These are phyloP conservation scores for Porites lobata DNA, from an alignment of 92 coral and sea anemone species.

Conservation along the genomic window DNA sequence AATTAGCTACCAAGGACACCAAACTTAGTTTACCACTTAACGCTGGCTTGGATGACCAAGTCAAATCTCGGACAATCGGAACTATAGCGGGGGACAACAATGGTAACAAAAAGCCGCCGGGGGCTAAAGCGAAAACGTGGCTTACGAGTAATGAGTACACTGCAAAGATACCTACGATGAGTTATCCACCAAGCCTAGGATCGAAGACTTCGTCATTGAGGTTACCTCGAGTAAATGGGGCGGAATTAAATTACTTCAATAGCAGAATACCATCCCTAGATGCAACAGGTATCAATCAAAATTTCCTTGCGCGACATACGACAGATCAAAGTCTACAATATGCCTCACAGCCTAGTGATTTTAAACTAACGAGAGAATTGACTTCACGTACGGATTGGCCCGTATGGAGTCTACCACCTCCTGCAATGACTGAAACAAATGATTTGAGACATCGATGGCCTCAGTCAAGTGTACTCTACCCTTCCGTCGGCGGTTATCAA, in stretches of 20 bases:
- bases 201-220: conserved; percentile 6
- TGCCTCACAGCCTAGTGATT: neutral
- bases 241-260: neutral
- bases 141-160: neutral
- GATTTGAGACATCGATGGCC: neutral
- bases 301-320: conserved; percentile 27
- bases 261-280: conserved; percentile 9
- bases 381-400: neutral
- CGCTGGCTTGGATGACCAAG: neutral
- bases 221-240: too few relatives aligned
- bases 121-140: neutral
- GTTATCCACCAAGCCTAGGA: neutral
- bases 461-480: neutral
- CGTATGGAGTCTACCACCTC: neutral
- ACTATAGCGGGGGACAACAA: neutral
- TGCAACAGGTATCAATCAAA: conserved; percentile 20
- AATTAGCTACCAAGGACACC: neutral
- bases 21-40: neutral
- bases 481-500: neutral
- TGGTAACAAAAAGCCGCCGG: neutral
- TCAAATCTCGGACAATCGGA: neutral
- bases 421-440: neutral
- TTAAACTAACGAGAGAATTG: neutral
- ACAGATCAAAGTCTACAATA: conserved; percentile 28
- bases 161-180: neutral